phyloP scores from a whole-genome alignment of 2,113 vertebrate species.

The Megaleporinus macrocephalus region DNA sequence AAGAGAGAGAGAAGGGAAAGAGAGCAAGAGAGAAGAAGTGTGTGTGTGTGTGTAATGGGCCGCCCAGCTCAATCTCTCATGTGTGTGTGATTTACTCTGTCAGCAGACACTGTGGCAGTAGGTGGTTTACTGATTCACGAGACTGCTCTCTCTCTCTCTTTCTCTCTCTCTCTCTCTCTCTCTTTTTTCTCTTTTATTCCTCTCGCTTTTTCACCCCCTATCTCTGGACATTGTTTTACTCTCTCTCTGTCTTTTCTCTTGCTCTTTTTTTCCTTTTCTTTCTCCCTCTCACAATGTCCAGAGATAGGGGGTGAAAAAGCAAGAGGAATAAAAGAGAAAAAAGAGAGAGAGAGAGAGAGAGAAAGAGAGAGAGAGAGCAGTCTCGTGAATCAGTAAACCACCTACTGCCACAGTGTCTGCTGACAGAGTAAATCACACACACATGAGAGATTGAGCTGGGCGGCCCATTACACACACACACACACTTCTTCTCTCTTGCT shows the following conservation, averaged over 20 bases:
- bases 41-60: constrained; percentile 34
- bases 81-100: constrained; percentile 54
- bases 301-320: constrained; percentile 29
- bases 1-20: background rate
- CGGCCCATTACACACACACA: constrained; percentile 35
- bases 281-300: constrained; percentile 46
- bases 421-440: constrained; percentile 54
- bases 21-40: background rate
- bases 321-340: constrained; percentile 24
- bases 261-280: constrained; percentile 31
- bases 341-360: constrained; percentile 43
- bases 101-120: constrained; percentile 50
- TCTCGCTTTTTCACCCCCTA: constrained; percentile 21
- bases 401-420: constrained; percentile 49
- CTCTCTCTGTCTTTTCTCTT: constrained; percentile 14
- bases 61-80: constrained; percentile 39
- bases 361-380: constrained; percentile 36
- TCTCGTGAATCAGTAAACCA: constrained; percentile 48
- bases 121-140: constrained; percentile 48
- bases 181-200: constrained; percentile 36
- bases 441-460: constrained; percentile 44
- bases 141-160: constrained; percentile 34
- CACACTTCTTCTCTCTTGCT: background rate
- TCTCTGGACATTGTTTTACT: constrained; percentile 34
- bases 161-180: constrained; percentile 42